These are phyloP conservation scores for Falco berigora DNA, from an alignment of 2,797 vertebrate genomes.

Conservation along the genomic window DNA sequence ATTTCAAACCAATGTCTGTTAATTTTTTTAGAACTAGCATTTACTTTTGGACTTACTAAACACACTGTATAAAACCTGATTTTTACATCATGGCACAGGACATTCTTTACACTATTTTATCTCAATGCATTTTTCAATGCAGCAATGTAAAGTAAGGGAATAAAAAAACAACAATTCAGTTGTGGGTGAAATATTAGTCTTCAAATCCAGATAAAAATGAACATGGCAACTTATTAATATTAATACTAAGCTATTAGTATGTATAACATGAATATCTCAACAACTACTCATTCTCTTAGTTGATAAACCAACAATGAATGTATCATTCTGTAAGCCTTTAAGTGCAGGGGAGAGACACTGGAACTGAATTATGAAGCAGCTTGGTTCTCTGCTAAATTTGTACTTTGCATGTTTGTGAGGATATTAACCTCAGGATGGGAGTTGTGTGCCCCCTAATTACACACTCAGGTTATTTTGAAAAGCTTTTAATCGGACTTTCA, in stretches of 20 bases:
- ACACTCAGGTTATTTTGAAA: constrained; percentile 64
- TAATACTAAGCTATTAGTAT: constrained; percentile 41
- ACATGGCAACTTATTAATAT: constrained; percentile 10
- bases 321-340: constrained; percentile 54
- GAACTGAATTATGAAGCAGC: constrained; percentile 46
- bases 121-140: not conserved
- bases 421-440: constrained; percentile 58
- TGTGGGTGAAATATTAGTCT: not conserved
- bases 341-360: constrained; percentile 12
- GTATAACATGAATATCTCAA: constrained; percentile 28
- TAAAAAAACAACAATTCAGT: not conserved
- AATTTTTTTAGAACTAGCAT: not conserved
- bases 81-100: not conserved
- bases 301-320: constrained; percentile 36
- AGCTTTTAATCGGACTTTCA: constrained; percentile 67
- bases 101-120: not conserved
- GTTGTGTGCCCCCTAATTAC: constrained; percentile 60
- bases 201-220: constrained; percentile 26
- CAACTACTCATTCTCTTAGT: constrained; percentile 53
- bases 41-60: not conserved
- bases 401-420: constrained; percentile 59
- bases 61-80: not conserved
- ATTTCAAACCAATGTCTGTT: not conserved
- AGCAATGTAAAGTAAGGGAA: not conserved
- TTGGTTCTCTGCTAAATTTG: constrained; percentile 27